Conservation (phyloP, 2,113 vertebrate genomes). For the Apaloderma vittatum region DNA sequence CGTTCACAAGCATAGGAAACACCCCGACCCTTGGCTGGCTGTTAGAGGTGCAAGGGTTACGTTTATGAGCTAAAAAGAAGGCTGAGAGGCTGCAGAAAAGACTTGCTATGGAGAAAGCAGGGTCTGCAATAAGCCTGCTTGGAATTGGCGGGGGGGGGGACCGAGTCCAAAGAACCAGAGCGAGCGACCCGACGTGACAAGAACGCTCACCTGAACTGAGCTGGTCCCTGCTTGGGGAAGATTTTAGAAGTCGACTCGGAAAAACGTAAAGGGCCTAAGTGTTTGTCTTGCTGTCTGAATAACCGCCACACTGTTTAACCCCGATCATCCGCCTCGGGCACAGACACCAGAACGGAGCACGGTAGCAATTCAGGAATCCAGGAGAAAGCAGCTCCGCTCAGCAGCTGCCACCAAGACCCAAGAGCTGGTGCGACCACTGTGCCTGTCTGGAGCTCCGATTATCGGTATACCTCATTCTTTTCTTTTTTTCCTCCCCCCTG, state of each 20-base stretch:
- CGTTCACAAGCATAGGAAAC: not conserved
- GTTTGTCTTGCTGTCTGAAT: not conserved
- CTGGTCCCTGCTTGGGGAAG: not conserved
- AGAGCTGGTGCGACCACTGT: not conserved
- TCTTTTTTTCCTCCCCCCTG: rapidly evolving
- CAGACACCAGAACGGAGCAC: slow-evolving; percentile 25
- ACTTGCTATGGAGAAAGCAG: rapidly evolving
- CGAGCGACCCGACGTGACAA: rapidly evolving
- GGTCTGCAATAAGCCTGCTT: not conserved
- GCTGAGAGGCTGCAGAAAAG: not conserved
- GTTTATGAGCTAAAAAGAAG: not conserved
- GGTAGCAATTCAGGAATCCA: not conserved
- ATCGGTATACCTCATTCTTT: slow-evolving; percentile 69
- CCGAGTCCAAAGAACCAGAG: rapidly evolving
- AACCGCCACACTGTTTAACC: not conserved
- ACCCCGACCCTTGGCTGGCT: not conserved
- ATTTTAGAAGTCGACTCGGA: not conserved
- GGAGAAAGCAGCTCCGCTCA: not conserved
- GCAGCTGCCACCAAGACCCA: not conserved
- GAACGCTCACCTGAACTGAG: not conserved
- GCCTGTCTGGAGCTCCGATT: not conserved
- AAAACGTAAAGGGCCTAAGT: not conserved
- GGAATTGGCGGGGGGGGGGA: not conserved
- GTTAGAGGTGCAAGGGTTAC: rapidly evolving
- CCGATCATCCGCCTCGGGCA: not conserved